Evolutionary conservation across 92 coral and sea anemone genomes (phyloP), one percentile per base, ranked within the genome.

Genomic region (Epizoanthus ramosus): DNA sequence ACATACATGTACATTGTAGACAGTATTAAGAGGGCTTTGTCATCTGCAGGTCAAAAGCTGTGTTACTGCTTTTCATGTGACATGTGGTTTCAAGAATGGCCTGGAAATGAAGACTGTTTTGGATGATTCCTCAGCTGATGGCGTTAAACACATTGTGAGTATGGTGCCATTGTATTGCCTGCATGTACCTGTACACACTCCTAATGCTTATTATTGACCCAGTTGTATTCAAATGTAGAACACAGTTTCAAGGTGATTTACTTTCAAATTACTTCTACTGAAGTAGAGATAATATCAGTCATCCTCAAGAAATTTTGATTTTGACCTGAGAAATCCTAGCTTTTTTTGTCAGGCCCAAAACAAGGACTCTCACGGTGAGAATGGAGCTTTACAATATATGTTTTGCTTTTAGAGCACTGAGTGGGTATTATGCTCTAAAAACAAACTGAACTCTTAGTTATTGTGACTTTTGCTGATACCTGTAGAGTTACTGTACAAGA

Each of bases 21-120:
- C 43, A 1, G 5, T 37, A 37, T 6, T 37, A 37, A 37, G 43
- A 37, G 5, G 43, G 6, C 43, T 37, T 6, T 37, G 5, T 37
- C 43, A 37, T 6, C 43, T 80, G 14, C 45, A 96, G 98, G 98
- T 96, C 3, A 96, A 96, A 83, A 87, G 94, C 39, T 96, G 99
- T 83, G 98, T 96, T 60, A 94, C 98, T 25, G 99, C 99, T 25
- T 96, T 96, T 79, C 99, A 96, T 64, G 99, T 96, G 60, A 94
- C 99, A 1, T 96, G 99, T 85, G 99, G 98, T 21, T 94, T 96
- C 72, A 87, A 92, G 79, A 88, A 90, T 58, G 95, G 92, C 0
- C 87, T 96, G 19, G 98, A 96, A 24, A 96, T 96, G 99, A 92
- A 77, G 81, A 96, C 99, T 63, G 85, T 96, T 9, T 87, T 92